A percentile compares a stretch with the other conserved stretches of the same genome.
phyloP scores from a whole-genome alignment of 2,797 vertebrate genomes.

The Galago senegalensis region DNA sequence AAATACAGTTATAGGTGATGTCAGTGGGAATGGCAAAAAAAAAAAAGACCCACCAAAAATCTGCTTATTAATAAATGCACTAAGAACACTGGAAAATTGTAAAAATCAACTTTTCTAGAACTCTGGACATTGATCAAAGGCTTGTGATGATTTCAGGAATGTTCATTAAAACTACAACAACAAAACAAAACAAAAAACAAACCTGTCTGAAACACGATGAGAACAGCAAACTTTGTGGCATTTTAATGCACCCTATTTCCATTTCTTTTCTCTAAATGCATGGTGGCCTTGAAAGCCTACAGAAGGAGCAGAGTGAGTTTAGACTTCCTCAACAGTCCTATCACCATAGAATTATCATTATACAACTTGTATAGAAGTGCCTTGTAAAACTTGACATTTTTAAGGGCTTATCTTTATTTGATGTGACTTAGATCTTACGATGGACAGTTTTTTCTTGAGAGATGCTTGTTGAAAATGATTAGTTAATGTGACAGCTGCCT shows the following conservation, averaged over 20 bases:
- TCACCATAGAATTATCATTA: neutral
- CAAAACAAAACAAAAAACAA: neutral
- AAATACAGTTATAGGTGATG: neutral
- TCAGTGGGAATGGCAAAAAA: neutral
- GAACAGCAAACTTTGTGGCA: neutral
- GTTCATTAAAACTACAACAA: neutral
- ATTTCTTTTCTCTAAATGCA: neutral
- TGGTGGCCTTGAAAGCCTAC: neutral
- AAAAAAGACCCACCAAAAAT: neutral
- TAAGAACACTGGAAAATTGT: neutral
- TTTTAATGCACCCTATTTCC: neutral
- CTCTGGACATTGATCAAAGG: neutral
- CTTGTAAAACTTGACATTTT: neutral
- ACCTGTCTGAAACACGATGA: neutral
- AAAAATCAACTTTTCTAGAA: neutral
- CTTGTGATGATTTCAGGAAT: neutral
- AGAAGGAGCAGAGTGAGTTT: neutral
- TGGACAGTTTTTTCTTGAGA: neutral
- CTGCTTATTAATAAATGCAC: neutral
- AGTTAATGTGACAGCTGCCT: neutral
- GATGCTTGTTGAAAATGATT: neutral
- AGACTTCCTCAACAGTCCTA: neutral
- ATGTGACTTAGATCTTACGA: neutral
- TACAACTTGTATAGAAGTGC: neutral
- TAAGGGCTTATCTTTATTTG: neutral